Evolutionary conservation across 2,113 vertebrate genomes (phyloP).

Genomic region (Drymodes brunneopygia): DNA sequence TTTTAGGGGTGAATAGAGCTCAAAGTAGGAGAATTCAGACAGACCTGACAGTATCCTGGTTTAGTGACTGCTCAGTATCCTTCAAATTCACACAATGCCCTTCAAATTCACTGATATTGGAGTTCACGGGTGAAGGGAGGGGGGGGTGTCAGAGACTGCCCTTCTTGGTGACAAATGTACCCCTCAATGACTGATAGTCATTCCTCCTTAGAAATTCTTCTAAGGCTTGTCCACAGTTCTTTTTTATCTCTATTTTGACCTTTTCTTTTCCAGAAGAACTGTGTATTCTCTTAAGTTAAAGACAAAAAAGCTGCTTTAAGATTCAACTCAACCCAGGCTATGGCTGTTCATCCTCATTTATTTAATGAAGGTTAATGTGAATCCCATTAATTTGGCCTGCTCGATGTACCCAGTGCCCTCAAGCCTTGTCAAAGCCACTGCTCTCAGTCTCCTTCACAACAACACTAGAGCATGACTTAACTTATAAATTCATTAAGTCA

Average conservation of each 20-base stretch:
- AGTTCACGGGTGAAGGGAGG: too few relatives aligned
- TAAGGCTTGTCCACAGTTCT: neutral
- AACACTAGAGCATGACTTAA: neutral
- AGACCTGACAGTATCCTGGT: neutral
- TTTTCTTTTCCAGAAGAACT: neutral
- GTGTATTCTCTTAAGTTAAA: neutral
- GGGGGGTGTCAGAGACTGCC: neutral
- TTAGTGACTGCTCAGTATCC: neutral
- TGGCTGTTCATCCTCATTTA: neutral
- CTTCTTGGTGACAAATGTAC: neutral
- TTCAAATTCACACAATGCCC: neutral
- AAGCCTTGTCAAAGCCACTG: neutral
- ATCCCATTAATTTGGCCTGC: neutral
- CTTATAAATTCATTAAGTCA: neutral
- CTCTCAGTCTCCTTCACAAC: neutral
- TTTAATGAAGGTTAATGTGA: neutral
- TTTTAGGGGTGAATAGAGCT: neutral
- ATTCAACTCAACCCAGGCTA: neutral
- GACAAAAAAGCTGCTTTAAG: neutral
- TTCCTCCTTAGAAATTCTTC: neutral
- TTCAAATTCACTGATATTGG: neutral
- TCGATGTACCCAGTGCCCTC: neutral
- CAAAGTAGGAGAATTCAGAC: neutral
- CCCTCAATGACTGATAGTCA: neutral
- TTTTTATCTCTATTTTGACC: neutral